Base-by-base conservation (phyloP, 1,140 invertebrate genomes). In the Hypothenemus hampei region DNA sequence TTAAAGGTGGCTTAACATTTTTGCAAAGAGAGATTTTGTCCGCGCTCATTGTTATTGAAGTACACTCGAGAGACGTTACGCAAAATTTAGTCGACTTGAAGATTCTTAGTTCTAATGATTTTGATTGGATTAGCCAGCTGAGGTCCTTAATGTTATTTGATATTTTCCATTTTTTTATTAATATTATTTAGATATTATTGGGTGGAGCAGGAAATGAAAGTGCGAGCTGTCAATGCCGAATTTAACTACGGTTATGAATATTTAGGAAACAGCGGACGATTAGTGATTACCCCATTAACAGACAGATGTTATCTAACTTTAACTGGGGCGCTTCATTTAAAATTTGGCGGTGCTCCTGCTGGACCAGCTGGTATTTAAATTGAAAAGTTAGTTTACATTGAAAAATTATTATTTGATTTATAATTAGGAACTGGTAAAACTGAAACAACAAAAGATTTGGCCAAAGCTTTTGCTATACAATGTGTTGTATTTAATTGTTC, bases 231-330 rank as follows among this genome's bases (percentile, higher is more conserved):
- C 61, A 95, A 96, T 69, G 87, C 91, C 0, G 84, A 84, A 61
- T 81, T 97, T 57, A 78, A 81, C 13, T 97, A 97, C 69, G 92
- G 93, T 13, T 97, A 97, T 68, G 94, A 98, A 69, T 98, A 97
- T 71, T 75, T 97, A 16, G 92, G 93, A 2, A 94, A 95, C 66
- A 86, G 85, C 8, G 83, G 85, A 4, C 79, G 92, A 40, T 77
- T 97, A 16, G 91, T 93, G 0, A 91, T 92, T 60, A 93, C 90
- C 3, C 88, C 89, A 1, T 69, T 95, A 23, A 96, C 92, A 0
- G 92, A 96, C 75, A 75, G 86, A 26, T 85, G 82, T 66, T 86
- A 86, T 68, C 73, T 84, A 22, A 85, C 84, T 2, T 69, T 86
- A 11, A 83, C 83, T 33, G 80, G 81, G 6, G 84, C 84, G 7